phyloP scores from a whole-genome alignment of 1,140 invertebrate genomes.

The Hermatobates lingyangjiaoensis region DNA sequence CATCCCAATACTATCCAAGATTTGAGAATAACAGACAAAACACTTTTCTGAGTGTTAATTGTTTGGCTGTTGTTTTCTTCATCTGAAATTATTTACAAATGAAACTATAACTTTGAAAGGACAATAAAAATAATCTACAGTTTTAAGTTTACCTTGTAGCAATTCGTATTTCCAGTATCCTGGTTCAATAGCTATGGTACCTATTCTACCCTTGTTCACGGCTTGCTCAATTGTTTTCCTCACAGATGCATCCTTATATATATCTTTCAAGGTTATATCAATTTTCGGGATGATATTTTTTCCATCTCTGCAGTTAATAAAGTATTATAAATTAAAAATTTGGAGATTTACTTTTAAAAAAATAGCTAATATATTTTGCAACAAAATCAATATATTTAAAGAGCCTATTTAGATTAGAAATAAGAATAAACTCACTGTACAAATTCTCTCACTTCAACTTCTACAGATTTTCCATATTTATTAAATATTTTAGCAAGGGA shows the following conservation, averaged over 20 bases:
- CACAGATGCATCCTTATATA: conserved; percentile 26
- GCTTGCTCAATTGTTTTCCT: conserved; percentile 35
- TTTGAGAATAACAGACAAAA: conserved; percentile 26
- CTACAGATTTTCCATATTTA: conserved; percentile 50
- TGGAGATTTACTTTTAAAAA: not conserved
- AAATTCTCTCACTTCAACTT: conserved; percentile 44
- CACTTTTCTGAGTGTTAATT: not conserved
- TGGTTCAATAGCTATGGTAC: conserved; percentile 56
- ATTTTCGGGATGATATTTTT: conserved; percentile 41
- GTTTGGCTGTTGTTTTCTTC: conserved; percentile 18
- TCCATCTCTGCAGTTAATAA: conserved; percentile 26
- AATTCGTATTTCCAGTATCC: conserved; percentile 48
- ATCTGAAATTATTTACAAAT: conserved; percentile 20
- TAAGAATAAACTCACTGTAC: conserved; percentile 36
- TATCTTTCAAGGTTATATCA: conserved; percentile 43
- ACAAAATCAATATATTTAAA: not conserved
- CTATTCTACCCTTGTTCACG: conserved; percentile 46
- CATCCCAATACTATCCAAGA: conserved; percentile 67
- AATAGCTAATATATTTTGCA: not conserved
- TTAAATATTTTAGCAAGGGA: conserved; percentile 35
- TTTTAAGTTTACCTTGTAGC: conserved; percentile 22
- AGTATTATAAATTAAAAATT: not conserved
- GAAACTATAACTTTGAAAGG: not conserved
- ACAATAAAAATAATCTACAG: not conserved
- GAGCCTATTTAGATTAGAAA: not conserved